Conservation (phyloP, 2,888 invertebrate species). For the Ormyrus rosae region DNA sequence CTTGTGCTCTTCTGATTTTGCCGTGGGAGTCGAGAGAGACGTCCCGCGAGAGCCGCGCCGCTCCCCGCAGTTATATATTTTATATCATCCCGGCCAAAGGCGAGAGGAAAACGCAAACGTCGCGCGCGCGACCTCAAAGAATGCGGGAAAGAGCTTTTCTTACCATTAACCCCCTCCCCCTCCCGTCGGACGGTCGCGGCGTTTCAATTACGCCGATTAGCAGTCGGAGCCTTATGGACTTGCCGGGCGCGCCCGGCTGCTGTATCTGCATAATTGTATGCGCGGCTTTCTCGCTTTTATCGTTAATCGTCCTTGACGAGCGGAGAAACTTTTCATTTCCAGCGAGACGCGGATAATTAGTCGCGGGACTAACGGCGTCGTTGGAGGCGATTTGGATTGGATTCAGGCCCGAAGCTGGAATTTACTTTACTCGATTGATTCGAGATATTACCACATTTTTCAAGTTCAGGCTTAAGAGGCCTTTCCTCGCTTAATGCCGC, state of each 20-base stretch:
- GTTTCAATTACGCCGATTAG: slow-evolving; percentile 41
- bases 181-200: neutral
- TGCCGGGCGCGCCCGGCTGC: too few relatives aligned
- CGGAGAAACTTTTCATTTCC: neutral
- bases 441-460: too few relatives aligned
- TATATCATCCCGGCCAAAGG: slow-evolving; percentile 22
- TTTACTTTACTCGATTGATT: too few relatives aligned
- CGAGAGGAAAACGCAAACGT: neutral
- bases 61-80: slow-evolving; percentile 31
- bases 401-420: too few relatives aligned
- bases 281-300: neutral
- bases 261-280: too few relatives aligned
- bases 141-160: slow-evolving; percentile 28
- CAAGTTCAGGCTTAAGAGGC: too few relatives aligned
- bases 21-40: neutral
- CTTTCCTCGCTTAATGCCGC: too few relatives aligned
- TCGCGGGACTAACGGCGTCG: too few relatives aligned
- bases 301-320: neutral
- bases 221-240: neutral
- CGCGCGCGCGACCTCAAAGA: slow-evolving; percentile 2
- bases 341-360: too few relatives aligned
- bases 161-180: neutral
- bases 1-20: slow-evolving; percentile 44
- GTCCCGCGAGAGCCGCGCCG: slow-evolving; percentile 1
- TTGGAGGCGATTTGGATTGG: too few relatives aligned